These are phyloP conservation scores for Antennarius striatus DNA, from an alignment of 2,113 vertebrate genomes.

Conservation along the genomic window DNA sequence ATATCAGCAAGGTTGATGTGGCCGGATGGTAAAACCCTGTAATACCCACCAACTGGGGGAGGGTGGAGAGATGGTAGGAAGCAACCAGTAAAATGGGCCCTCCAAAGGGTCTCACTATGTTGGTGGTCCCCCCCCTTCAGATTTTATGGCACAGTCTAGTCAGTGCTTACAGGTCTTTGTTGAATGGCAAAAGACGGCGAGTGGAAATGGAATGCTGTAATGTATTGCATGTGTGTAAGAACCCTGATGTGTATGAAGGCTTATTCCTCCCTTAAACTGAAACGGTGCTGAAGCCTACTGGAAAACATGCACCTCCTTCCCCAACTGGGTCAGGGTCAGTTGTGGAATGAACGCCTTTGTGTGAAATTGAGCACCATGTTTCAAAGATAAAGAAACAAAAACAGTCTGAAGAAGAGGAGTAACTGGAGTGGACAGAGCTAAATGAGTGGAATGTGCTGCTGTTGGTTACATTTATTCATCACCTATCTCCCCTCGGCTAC, in stretches of 20 bases:
- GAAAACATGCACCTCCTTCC: slow-evolving; percentile 6
- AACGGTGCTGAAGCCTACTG: slow-evolving; percentile 13
- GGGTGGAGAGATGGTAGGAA: slow-evolving; percentile 31
- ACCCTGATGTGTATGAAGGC: slow-evolving; percentile 24
- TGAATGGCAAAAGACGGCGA: slow-evolving; percentile 35
- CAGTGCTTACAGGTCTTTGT: slow-evolving; percentile 43
- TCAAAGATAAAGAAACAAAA: neutral
- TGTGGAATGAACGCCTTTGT: neutral
- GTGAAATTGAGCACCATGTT: neutral
- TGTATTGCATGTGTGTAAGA: slow-evolving; percentile 37
- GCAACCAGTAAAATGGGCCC: slow-evolving; percentile 29
- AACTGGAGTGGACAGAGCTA: too few species aligned
- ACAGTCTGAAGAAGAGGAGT: neutral
- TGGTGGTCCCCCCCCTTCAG: slow-evolving; percentile 62
- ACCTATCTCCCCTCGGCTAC: slow-evolving; percentile 11
- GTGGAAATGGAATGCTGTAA: slow-evolving; percentile 51
- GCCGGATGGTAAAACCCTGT: slow-evolving; percentile 47
- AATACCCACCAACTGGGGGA: slow-evolving; percentile 38
- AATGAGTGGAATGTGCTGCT: neutral
- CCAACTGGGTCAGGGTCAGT: slow-evolving; percentile 12
- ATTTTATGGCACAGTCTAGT: slow-evolving; percentile 64
- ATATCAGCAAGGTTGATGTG: slow-evolving; percentile 46
- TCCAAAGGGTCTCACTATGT: slow-evolving; percentile 52
- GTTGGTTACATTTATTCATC: neutral
- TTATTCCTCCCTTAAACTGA: slow-evolving; percentile 23